Conservation (phyloP, 2,113 vertebrate species). For the Bufo bufo region DNA sequence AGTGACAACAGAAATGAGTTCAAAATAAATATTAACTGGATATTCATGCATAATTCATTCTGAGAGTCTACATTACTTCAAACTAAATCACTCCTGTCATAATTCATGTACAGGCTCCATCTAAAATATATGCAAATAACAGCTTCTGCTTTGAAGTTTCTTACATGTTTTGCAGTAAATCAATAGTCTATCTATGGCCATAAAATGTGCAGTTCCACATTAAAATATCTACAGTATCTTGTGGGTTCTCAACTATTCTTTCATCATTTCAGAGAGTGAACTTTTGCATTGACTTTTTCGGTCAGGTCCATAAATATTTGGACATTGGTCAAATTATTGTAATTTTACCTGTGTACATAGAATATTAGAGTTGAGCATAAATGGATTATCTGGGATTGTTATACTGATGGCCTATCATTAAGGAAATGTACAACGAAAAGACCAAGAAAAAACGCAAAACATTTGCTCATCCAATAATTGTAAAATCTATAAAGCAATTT, state of each 20-base stretch:
- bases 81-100: slow-evolving; percentile 50
- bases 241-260: background rate
- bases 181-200: background rate
- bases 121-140: slow-evolving; percentile 45
- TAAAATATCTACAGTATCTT: background rate
- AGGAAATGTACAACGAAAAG: too few species aligned
- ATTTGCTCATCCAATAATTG: too few species aligned
- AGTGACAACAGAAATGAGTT: slow-evolving; percentile 48
- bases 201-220: background rate
- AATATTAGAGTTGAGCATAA: background rate
- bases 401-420: too few species aligned
- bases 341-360: background rate
- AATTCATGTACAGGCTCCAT: slow-evolving; percentile 50
- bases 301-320: background rate
- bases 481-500: too few species aligned
- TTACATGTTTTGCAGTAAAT: background rate
- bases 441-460: too few species aligned
- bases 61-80: slow-evolving; percentile 44
- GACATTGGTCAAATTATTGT: background rate
- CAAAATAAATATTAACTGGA: slow-evolving; percentile 57
- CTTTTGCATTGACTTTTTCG: background rate
- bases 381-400: too few species aligned
- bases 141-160: slow-evolving; percentile 25
- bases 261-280: background rate
- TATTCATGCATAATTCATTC: slow-evolving; percentile 50